Evolutionary conservation across 2,888 invertebrate genomes (phyloP).

Genomic region (Hoplodrina blanda): DNA sequence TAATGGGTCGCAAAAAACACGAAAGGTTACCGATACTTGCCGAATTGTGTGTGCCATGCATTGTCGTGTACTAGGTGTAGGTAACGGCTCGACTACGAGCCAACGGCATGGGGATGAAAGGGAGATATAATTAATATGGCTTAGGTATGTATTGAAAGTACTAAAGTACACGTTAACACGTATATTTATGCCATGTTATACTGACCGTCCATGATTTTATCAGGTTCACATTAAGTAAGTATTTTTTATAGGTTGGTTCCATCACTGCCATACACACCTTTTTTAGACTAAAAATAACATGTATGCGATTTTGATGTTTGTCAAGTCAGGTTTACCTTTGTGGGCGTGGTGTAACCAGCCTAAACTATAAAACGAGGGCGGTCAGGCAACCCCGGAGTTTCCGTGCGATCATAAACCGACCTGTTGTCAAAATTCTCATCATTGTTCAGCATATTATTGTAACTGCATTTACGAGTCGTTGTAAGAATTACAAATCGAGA

Average conservation of each 20-base stretch:
- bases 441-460: neutral
- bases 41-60: slow-evolving; percentile 80
- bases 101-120: slow-evolving; percentile 65
- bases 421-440: neutral
- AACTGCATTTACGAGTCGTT: too few relatives aligned
- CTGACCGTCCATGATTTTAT: slow-evolving; percentile 38
- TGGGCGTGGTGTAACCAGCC: slow-evolving; percentile 12
- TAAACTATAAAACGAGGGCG: slow-evolving; percentile 22
- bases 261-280: neutral
- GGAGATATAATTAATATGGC: slow-evolving; percentile 48
- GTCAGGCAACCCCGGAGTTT: slow-evolving; percentile 28
- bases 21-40: slow-evolving; percentile 70
- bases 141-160: slow-evolving; percentile 61
- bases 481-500: neutral
- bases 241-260: slow-evolving; percentile 1
- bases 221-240: slow-evolving; percentile 22
- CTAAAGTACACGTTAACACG: slow-evolving; percentile 32
- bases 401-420: slow-evolving; percentile 8
- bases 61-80: slow-evolving; percentile 72
- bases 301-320: neutral
- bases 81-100: slow-evolving; percentile 56
- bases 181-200: slow-evolving; percentile 32
- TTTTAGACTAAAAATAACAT: neutral
- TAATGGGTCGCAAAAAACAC: slow-evolving; percentile 64
- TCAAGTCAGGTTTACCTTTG: neutral